Conservation (phyloP, 2,113 vertebrate species). For the Catharus minimus region DNA sequence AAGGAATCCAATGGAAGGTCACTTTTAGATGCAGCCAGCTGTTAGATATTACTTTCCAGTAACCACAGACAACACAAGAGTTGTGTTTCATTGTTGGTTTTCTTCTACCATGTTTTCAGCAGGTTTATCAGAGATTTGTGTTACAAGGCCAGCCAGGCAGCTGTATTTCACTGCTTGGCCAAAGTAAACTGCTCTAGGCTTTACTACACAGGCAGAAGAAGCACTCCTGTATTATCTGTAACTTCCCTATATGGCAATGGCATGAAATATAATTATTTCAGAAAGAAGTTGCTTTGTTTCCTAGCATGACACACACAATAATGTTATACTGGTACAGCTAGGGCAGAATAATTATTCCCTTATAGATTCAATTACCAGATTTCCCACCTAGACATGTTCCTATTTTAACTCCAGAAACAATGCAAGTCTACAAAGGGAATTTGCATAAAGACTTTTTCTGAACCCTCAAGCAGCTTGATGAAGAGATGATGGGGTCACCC, state of each 20-base stretch:
- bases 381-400: background rate
- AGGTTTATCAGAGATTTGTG: background rate
- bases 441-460: background rate
- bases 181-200: conserved; percentile 10
- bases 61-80: background rate
- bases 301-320: background rate
- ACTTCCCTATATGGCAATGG: background rate
- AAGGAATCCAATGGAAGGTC: background rate
- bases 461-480: background rate
- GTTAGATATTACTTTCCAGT: background rate
- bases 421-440: background rate
- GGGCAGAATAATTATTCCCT: background rate
- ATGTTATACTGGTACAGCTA: background rate
- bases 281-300: background rate
- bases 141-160: background rate
- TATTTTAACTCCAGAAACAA: background rate
- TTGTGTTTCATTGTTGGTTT: background rate
- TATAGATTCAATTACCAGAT: background rate
- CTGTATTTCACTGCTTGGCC: background rate
- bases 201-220: background rate
- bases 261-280: background rate
- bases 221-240: background rate
- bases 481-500: background rate
- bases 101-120: background rate
- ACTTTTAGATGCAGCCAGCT: background rate